phyloP scores from a whole-genome alignment of 2,113 vertebrate species.

The Tupaia chinensis region DNA sequence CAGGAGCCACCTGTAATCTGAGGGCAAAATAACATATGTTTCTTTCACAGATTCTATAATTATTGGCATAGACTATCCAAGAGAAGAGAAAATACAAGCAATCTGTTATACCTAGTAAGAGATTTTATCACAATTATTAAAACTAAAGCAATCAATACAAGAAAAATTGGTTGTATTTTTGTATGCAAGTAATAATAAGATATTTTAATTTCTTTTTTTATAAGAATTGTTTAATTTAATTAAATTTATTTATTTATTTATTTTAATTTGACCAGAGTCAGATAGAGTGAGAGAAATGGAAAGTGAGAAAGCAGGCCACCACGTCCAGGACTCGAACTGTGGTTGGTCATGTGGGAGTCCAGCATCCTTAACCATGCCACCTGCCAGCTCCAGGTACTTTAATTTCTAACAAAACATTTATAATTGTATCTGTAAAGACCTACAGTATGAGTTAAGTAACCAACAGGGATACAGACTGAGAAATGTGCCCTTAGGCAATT shows the following conservation, averaged over 20 bases:
- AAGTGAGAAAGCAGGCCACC: too few species aligned
- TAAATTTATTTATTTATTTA: too few species aligned
- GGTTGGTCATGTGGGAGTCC: too few species aligned
- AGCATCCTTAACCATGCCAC: too few species aligned
- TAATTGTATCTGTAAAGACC: neutral
- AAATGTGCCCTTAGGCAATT: too few species aligned
- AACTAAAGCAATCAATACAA: neutral
- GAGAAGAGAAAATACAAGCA: neutral
- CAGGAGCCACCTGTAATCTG: neutral
- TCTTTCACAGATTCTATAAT: neutral
- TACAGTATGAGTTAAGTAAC: neutral
- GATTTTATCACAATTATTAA: neutral
- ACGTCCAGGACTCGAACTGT: too few species aligned
- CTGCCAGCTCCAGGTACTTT: neutral
- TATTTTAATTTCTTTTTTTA: neutral
- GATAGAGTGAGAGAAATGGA: too few species aligned
- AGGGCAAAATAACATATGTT: neutral
- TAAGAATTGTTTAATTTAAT: too few species aligned
- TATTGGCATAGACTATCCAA: neutral
- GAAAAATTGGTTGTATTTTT: neutral
- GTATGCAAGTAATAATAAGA: neutral
- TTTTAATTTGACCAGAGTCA: too few species aligned
- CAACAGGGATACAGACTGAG: too few species aligned
- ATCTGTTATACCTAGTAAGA: neutral
- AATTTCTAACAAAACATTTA: slow-evolving; percentile 8